phyloP scores from a whole-genome alignment of 2,888 invertebrate genomes.

The Metalampra italica region DNA sequence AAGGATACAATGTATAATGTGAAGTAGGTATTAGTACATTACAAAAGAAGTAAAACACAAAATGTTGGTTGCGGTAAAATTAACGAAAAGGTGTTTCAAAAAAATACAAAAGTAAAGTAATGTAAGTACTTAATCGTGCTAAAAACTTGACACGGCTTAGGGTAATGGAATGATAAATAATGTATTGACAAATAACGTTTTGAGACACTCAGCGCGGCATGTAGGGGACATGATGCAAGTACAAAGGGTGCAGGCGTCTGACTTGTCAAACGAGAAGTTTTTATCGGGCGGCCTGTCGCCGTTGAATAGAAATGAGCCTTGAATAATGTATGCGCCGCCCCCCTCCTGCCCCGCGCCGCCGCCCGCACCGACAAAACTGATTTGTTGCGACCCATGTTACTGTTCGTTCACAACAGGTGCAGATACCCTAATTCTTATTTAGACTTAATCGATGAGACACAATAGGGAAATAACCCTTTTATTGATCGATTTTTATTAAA shows the following conservation, averaged over 20 bases:
- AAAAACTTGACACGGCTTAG: neutral
- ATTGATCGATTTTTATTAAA: too few species aligned
- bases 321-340: slow-evolving; percentile 70
- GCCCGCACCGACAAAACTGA: slow-evolving; percentile 42
- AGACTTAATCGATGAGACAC: slow-evolving; percentile 17
- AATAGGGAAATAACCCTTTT: neutral
- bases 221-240: slow-evolving; percentile 56
- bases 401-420: slow-evolving; percentile 16
- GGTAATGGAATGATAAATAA: slow-evolving; percentile 23
- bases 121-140: too few species aligned
- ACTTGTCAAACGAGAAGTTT: slow-evolving; percentile 77
- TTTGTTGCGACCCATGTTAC: slow-evolving; percentile 44
- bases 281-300: slow-evolving; percentile 72
- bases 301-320: slow-evolving; percentile 76
- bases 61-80: too few species aligned
- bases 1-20: neutral
- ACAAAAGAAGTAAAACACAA: neutral
- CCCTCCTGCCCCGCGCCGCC: slow-evolving; percentile 36
- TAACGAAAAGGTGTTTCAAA: too few species aligned
- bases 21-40: neutral
- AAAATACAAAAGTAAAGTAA: too few species aligned
- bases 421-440: slow-evolving; percentile 9
- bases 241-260: slow-evolving; percentile 74
- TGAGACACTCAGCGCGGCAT: slow-evolving; percentile 30
- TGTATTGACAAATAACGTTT: slow-evolving; percentile 41